phyloP scores from a whole-genome alignment of 1,140 invertebrate genomes.

The Dendroctonus valens region DNA sequence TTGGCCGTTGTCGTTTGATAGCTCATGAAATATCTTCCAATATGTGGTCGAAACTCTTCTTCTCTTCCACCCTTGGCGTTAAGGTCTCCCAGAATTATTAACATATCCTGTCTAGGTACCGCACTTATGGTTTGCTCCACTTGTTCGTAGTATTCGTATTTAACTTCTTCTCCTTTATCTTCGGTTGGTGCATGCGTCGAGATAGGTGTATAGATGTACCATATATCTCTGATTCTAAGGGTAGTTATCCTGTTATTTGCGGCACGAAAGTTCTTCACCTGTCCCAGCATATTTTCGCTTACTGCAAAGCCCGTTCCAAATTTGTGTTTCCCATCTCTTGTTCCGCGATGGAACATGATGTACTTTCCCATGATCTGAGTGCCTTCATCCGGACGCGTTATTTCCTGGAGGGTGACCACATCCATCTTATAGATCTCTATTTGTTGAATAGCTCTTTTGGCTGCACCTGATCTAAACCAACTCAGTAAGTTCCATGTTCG shows the following conservation, averaged over 20 bases:
- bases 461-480: too few species aligned
- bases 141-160: too few species aligned
- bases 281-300: too few species aligned
- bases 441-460: too few species aligned
- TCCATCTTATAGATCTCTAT: too few species aligned
- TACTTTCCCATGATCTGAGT: background rate
- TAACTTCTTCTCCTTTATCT: too few species aligned
- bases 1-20: conserved; percentile 37
- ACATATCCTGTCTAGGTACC: conserved; percentile 13
- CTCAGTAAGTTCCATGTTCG: too few species aligned
- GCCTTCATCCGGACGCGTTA: background rate
- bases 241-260: too few species aligned
- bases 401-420: background rate
- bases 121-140: conserved; percentile 16
- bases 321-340: background rate
- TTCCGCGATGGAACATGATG: background rate
- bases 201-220: too few species aligned
- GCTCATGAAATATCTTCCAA: conserved; percentile 45
- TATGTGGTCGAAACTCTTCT: conserved; percentile 25
- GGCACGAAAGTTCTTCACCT: too few species aligned
- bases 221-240: too few species aligned
- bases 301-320: background rate
- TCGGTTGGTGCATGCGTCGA: too few species aligned
- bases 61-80: conserved; percentile 19
- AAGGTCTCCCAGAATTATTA: conserved; percentile 10